Conservation (phyloP, 2,113 vertebrate genomes). For the Oreochromis niloticus region DNA sequence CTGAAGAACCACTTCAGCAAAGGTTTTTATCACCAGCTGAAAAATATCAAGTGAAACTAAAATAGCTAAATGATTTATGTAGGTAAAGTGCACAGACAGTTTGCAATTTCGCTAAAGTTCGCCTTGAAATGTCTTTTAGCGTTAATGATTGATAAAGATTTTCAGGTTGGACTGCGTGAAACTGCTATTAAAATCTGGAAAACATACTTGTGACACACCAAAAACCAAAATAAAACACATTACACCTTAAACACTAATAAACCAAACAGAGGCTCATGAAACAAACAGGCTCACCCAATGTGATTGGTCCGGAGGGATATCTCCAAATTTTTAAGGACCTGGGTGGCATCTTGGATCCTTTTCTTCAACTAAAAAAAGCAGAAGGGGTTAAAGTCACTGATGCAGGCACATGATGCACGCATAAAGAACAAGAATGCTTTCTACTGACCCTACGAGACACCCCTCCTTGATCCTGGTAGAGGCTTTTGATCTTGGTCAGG, state of each 20-base stretch:
- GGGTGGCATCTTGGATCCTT: constrained; percentile 86
- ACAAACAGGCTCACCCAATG: constrained; percentile 80
- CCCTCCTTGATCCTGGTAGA: constrained; percentile 86
- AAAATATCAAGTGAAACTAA: not conserved
- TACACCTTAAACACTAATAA: not conserved
- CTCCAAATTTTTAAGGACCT: constrained; percentile 92
- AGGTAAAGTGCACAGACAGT: not conserved
- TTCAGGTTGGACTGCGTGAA: not conserved
- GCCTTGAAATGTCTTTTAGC: rapidly evolving
- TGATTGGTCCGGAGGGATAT: constrained; percentile 96
- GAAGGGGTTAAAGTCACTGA: not conserved
- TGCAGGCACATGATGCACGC: not conserved
- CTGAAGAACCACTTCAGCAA: not conserved
- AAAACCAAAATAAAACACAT: rapidly evolving
- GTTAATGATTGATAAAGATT: not conserved
- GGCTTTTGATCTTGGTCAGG: constrained; percentile 88
- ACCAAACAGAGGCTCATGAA: not conserved
- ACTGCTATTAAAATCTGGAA: not conserved
- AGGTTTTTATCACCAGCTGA: not conserved
- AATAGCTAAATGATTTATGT: not conserved
- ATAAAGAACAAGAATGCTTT: not conserved
- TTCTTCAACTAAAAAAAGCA: constrained; percentile 73
- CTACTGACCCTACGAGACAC: constrained; percentile 84
- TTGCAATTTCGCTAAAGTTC: not conserved
- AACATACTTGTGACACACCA: not conserved